Conservation (phyloP, 2,888 invertebrate species). For the Perizoma affinitatum region DNA sequence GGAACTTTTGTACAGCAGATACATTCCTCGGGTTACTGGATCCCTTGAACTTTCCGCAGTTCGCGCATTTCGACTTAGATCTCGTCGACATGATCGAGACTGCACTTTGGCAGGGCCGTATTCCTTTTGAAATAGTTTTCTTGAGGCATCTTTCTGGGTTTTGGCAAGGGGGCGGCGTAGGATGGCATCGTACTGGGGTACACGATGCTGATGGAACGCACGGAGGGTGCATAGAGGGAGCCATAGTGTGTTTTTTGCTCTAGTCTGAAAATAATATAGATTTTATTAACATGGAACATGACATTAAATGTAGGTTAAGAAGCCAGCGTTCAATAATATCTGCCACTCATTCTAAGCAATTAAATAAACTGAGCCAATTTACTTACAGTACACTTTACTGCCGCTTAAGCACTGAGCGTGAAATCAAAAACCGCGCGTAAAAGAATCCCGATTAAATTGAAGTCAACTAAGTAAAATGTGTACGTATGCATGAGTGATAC, state of each 20-base stretch:
- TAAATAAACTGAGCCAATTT: conserved; percentile 40
- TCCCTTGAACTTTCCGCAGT: conserved; percentile 57
- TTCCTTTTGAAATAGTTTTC: conserved; percentile 58
- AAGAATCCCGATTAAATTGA: conserved; percentile 7
- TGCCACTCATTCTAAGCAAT: conserved; percentile 56
- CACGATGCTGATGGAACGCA: conserved; percentile 73
- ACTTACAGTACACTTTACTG: conserved; percentile 38
- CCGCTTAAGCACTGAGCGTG: conserved; percentile 26
- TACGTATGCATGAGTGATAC: conserved; percentile 52
- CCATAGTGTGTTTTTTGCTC: conserved; percentile 53
- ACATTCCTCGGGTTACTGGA: conserved; percentile 45
- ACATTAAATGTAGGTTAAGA: conserved; percentile 37
- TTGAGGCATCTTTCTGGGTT: conserved; percentile 68
- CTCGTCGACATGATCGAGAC: conserved; percentile 68
- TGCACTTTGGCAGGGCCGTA: conserved; percentile 68
- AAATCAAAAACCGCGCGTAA: conserved; percentile 20
- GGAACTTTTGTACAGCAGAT: conserved; percentile 52
- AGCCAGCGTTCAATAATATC: conserved; percentile 55
- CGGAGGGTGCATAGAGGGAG: conserved; percentile 68
- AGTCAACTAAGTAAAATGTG: conserved; percentile 6
- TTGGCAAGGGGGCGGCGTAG: conserved; percentile 64
- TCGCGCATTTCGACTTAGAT: conserved; percentile 57
- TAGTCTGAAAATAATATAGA: conserved; percentile 45
- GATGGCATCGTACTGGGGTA: conserved; percentile 67
- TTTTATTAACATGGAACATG: background rate